Base-by-base conservation (phyloP, 2,797 vertebrate genomes). In the Tinamus major region DNA sequence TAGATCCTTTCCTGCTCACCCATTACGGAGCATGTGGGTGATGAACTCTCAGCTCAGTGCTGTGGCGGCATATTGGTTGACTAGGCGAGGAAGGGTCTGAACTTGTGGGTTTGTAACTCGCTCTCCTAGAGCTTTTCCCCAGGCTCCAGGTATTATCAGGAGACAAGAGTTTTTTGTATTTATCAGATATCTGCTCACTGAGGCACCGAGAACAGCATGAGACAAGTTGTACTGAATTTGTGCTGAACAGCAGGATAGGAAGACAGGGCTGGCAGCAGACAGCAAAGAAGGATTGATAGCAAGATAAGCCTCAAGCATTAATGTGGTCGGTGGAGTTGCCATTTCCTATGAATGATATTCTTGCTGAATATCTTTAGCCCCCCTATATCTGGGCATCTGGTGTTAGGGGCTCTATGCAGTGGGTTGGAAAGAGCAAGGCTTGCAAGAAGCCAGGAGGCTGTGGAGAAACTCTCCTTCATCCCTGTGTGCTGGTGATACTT, bases 141-240 rank as follows among this genome's bases (percentile, higher is more conserved):
- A 53, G 41, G 37, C 51, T 76, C 61, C 21, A 74, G 42, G 29
- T 48, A 19, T 48, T 4, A 1, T 13, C 2, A 33, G 46, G 65
- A 83, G 21, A 56, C n/a, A 69, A 26, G 63, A 79, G 42, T 33
- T 82, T 70, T 83, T 8, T 39, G 31, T 75, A 27, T 90, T 96
- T 85, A 82, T 35, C 61, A 61, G 56, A 42, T 93, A 87, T n/a
- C 64, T 71, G 1, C 56, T 61, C 16, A n/a, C 42, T 90, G 78
- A 93, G 89, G 61, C 93, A 85, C 81, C 35, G 63, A 72, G 88
- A 94, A 24, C 67, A 80, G 83, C 90, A 8, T 9, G 42, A 67
- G 44, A 42, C 0, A 2, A 55, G 80, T 4, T 67, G 69, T 69
- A 27, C 56, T 46, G 82, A 72, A 70, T 12, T 27, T 13, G 90